Conservation (phyloP, 2,113 vertebrate species). For the Upupa epops region DNA sequence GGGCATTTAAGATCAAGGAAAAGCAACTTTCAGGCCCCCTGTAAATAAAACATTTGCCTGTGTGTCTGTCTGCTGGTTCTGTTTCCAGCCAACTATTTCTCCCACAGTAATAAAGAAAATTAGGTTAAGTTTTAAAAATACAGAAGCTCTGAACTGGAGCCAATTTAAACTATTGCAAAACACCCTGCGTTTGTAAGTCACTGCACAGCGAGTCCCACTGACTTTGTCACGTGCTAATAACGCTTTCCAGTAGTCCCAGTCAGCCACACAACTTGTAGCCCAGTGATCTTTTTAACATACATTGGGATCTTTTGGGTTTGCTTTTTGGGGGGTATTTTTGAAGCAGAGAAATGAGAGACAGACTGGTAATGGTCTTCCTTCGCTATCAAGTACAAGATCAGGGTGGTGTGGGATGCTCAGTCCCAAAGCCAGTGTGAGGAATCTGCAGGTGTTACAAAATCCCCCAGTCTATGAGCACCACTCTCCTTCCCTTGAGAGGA, state of each 20-base stretch:
- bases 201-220: neutral
- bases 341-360: neutral
- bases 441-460: neutral
- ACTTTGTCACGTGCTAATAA: slow-evolving; percentile 19
- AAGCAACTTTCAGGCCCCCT: neutral
- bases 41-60: slow-evolving; percentile 4
- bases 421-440: neutral
- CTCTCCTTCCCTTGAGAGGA: neutral
- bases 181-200: neutral
- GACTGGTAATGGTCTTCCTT: neutral
- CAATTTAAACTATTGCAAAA: slow-evolving; percentile 41
- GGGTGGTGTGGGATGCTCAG: neutral
- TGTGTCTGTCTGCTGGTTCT: neutral
- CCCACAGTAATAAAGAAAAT: slow-evolving; percentile 28
- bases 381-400: neutral
- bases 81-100: slow-evolving; percentile 7
- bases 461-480: neutral
- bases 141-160: neutral
- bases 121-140: slow-evolving; percentile 58
- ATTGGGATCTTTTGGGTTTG: neutral
- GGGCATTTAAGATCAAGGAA: neutral
- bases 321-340: neutral
- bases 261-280: neutral
- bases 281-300: neutral
- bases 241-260: neutral